Base-by-base conservation (phyloP, 2,888 invertebrate species). In the Salticus scenicus region DNA sequence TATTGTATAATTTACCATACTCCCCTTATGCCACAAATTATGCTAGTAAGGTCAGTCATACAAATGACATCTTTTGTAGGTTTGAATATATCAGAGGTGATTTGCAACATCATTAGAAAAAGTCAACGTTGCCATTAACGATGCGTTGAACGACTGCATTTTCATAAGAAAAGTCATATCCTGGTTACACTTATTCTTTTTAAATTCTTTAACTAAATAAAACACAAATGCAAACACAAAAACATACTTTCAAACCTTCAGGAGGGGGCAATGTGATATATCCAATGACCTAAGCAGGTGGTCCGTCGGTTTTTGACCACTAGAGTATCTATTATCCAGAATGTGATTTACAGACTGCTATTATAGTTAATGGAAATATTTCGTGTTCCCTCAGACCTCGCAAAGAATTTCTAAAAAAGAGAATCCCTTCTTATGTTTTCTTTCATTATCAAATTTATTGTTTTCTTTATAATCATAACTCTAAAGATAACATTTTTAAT, bases 361-460 rank as follows among this genome's bases (percentile, higher is more conserved):
- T 51, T 51, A 72, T 31, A 28, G 72, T 27, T 51, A 51, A 51
- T 41, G 31, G 30, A n/a, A 33, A 72, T 51, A 5, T 63, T 33
- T 75, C 81, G 75, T 82, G 81, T 20, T 31, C 28, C 31, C 10
- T 27, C 5, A 75, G 81, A 70, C 81, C 81, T 81, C 74, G 81
- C 30, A 30, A 28, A 69, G 28, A 31, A 47, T 64, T 69, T 51
- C 12, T 24, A 30, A 8, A 41, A 28, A n/a, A 69, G 67, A 69
- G 57, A 17, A 75, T 17, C 42, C n/a, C 64, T n/a, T n/a, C n/a
- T n/a, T n/a, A n/a, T 81, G 69, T 81, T 67, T 74, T n/a, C n/a
- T n/a, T n/a, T n/a, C n/a, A n/a, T n/a, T n/a, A n/a, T 41, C 33
- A 81, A 74, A 74, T 57, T 74, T 57, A 51, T 28, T 28, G 57